Conservation (phyloP, 2,113 vertebrate species). For the Sinocyclocheilus maitianheensis region DNA sequence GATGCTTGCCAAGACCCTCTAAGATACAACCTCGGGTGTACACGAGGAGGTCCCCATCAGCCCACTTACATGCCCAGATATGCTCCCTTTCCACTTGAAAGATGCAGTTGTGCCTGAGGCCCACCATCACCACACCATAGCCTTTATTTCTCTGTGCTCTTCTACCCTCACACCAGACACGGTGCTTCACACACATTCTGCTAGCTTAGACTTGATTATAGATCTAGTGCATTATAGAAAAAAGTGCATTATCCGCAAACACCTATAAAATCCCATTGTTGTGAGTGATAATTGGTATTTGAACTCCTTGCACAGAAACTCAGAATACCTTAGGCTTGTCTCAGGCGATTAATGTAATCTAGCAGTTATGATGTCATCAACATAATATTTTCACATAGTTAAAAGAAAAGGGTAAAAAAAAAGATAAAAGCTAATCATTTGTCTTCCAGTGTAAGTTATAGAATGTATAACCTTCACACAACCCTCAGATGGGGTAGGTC, state of each 20-base stretch:
- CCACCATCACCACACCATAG: slow-evolving; percentile 27
- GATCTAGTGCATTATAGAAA: neutral
- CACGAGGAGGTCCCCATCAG: no score
- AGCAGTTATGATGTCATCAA: neutral
- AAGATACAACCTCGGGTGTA: slow-evolving; percentile 30
- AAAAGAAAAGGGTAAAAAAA: neutral
- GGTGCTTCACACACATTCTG: neutral
- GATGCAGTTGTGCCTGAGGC: no score
- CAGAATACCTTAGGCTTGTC: neutral
- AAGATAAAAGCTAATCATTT: neutral
- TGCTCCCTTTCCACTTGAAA: no score
- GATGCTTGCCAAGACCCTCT: slow-evolving; percentile 29
- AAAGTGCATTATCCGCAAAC: neutral
- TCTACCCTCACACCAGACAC: neutral
- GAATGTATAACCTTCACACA: no score
- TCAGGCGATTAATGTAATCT: neutral
- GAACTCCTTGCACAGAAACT: neutral
- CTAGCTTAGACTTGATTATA: neutral
- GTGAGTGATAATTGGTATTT: neutral
- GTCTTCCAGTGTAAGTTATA: neutral
- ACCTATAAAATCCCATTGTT: neutral
- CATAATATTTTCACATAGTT: neutral
- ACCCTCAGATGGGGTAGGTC: no score
- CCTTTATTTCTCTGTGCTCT: slow-evolving; percentile 18
- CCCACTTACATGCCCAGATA: no score